Evolutionary conservation across 1,140 invertebrate species (phyloP), one percentile per base, ranked within the genome.

Genomic region (Heterodera schachtii): DNA sequence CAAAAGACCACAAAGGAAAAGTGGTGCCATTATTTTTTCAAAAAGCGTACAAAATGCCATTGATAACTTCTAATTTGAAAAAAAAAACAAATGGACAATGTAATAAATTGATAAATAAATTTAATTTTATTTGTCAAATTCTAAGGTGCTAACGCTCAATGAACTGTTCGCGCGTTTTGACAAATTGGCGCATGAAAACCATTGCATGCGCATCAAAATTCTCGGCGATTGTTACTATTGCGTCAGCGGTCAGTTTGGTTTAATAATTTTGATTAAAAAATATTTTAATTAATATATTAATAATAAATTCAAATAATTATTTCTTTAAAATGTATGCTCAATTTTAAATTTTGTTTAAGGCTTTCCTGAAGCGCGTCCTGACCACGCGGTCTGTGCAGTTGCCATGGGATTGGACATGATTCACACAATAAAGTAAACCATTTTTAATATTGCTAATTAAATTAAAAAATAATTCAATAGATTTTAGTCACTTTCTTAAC

Each of bases 91-190:
- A 31, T 31, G 31, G 31, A 1, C 31, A 31, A 31, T 31, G 31
- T 31, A 31, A 31, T 31, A 31, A 31, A 31, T 31, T 31, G 31
- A 31, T 31, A 31, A 31, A 31, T n/a, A n/a, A n/a, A n/a, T n/a
- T n/a, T n/a, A n/a, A n/a, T n/a, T n/a, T n/a, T 41, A 46, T 41
- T 19, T 46, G 79, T 47, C 43, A n/a, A 5, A 78, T 52, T 31
- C n/a, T 44, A 41, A 76, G 75, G 75, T 78, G 19, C 77, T 66
- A 4, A 86, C 86, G 49, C 78, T 97, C 43, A 97, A 97, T 91
- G 95, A 97, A 92, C 93, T 98, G 2, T 97, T 97, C 91, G 95
- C 95, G 16, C 92, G 95, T 86, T 97, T 97, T 91, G 95, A 97
- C 91, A 94, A 95, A 90, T 91, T 97, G 43, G 96, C 96, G 8